These are phyloP conservation scores for Schlechtendalia chinensis DNA, from an alignment of 1,140 invertebrate species.

Conservation along the genomic window DNA sequence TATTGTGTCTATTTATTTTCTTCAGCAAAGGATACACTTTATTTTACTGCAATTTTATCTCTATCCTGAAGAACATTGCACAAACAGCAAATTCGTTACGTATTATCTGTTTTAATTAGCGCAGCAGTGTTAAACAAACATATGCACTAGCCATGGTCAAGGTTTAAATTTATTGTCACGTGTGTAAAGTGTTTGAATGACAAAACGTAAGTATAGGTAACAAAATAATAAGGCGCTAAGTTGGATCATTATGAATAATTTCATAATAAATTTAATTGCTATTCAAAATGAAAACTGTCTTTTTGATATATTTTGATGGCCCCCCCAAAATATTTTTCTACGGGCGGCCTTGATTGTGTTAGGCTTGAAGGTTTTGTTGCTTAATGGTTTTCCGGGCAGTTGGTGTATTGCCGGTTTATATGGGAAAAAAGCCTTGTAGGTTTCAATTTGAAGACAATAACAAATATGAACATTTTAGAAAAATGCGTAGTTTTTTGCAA, in stretches of 20 bases:
- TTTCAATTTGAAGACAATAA: too few relatives aligned
- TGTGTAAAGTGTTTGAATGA: constrained; percentile 15
- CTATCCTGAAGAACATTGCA: constrained; percentile 19
- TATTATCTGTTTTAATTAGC: constrained; percentile 43
- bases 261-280: neutral
- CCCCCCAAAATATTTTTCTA: too few relatives aligned
- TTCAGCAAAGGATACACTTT: constrained; percentile 3
- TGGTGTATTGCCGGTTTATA: too few relatives aligned
- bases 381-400: too few relatives aligned
- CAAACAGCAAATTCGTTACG: constrained; percentile 44
- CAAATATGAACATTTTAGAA: too few relatives aligned
- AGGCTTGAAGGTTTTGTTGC: too few relatives aligned
- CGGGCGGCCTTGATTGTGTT: too few relatives aligned
- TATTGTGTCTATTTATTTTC: constrained; percentile 7
- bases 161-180: constrained; percentile 30
- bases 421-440: too few relatives aligned
- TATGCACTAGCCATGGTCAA: constrained; percentile 12
- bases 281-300: neutral
- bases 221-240: constrained; percentile 5
- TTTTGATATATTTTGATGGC: too few relatives aligned
- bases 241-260: constrained; percentile 2
- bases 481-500: too few relatives aligned
- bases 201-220: neutral
- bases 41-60: constrained; percentile 24
- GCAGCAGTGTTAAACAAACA: constrained; percentile 13